phyloP scores from a whole-genome alignment of 2,113 vertebrate genomes.

The Acrocephalus kingi region DNA sequence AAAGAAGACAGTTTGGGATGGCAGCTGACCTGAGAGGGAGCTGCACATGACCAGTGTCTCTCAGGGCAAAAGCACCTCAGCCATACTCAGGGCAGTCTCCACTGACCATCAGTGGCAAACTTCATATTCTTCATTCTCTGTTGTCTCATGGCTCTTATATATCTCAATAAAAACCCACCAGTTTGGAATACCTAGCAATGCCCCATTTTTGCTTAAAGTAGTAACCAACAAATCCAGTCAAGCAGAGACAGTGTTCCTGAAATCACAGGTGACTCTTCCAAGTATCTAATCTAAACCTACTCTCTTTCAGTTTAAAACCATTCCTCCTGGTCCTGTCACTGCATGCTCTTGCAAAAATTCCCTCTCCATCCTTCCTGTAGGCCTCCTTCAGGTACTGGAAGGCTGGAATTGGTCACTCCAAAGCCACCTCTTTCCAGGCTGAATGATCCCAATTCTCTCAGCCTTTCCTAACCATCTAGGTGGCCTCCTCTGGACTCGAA shows the following conservation, averaged over 20 bases:
- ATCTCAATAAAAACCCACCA: neutral
- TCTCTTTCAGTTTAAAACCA: neutral
- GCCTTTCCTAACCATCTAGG: neutral
- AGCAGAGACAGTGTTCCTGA: neutral
- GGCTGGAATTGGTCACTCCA: neutral
- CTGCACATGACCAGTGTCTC: neutral
- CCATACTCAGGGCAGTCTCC: neutral
- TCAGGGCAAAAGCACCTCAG: neutral
- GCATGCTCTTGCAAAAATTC: neutral
- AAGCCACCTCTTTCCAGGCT: neutral
- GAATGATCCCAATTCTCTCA: neutral
- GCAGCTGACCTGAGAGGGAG: neutral
- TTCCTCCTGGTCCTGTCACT: neutral
- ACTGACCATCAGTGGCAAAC: neutral
- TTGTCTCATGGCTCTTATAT: neutral
- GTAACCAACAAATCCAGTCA: neutral
- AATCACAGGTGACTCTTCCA: neutral
- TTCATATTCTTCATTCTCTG: neutral
- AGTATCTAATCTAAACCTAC: neutral
- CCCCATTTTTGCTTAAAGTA: neutral
- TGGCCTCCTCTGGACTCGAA: neutral
- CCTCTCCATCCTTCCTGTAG: neutral
- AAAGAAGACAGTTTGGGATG: neutral
- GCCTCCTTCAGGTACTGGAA: neutral
- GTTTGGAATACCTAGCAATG: neutral